Conservation (phyloP, 2,113 vertebrate species). For the Prunella fulvescens region DNA sequence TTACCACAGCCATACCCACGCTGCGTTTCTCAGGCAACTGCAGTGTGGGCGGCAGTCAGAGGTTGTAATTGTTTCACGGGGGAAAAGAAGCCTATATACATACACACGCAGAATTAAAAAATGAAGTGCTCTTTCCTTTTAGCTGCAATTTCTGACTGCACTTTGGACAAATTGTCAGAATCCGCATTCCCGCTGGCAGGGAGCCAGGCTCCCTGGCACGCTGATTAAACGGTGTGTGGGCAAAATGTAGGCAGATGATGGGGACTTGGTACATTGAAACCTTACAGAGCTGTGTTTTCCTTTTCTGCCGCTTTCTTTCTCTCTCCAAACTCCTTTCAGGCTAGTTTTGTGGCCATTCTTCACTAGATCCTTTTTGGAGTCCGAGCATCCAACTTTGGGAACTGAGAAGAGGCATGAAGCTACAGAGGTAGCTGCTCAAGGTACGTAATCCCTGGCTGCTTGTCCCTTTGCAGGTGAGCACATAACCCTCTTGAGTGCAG, state of each 20-base stretch:
- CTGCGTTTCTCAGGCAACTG: slow-evolving; percentile 68
- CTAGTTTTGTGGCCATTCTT: background rate
- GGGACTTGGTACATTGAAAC: background rate
- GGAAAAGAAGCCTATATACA: background rate
- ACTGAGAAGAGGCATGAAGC: background rate
- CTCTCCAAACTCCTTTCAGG: background rate
- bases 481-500: background rate
- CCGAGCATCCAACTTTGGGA: background rate
- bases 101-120: background rate
- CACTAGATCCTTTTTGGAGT: rapidly evolving
- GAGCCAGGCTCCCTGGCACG: background rate
- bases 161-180: slow-evolving; percentile 20
- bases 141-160: slow-evolving; percentile 24
- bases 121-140: background rate
- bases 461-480: background rate
- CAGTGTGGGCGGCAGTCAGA: slow-evolving; percentile 32
- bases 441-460: background rate
- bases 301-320: background rate
- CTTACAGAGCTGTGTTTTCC: background rate
- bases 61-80: slow-evolving; percentile 28
- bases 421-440: background rate
- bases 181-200: background rate
- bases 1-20: slow-evolving; percentile 26
- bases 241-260: background rate
- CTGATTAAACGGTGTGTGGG: background rate